These are phyloP conservation scores for Oxytorus armatus DNA, from an alignment of 2,888 invertebrate species.

Conservation along the genomic window DNA sequence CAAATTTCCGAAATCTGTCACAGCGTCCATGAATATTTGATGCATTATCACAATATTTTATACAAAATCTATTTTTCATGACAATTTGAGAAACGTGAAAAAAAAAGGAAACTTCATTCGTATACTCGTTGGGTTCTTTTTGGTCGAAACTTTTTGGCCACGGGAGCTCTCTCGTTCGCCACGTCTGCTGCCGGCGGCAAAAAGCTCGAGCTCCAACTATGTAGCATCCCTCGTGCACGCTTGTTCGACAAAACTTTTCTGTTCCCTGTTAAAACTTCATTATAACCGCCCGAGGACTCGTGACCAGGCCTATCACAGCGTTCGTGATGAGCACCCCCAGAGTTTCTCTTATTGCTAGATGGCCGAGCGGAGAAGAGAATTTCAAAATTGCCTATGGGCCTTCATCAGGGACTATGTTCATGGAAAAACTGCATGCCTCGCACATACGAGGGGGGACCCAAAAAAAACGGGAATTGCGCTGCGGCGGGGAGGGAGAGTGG, in stretches of 20 bases:
- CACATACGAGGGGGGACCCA: background rate
- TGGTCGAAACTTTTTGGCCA: slow-evolving; percentile 13
- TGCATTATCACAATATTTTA: background rate
- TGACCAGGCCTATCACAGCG: slow-evolving; percentile 54
- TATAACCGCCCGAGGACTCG: slow-evolving; percentile 64
- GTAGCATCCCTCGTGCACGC: slow-evolving; percentile 13
- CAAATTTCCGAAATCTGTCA: background rate
- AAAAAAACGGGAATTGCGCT: too few relatives aligned
- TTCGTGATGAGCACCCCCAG: slow-evolving; percentile 22
- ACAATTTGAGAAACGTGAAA: background rate
- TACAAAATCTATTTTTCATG: background rate
- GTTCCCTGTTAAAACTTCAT: slow-evolving; percentile 62
- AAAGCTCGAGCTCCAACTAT: background rate
- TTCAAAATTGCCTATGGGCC: slow-evolving; percentile 30
- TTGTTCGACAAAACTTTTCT: slow-evolving; percentile 60
- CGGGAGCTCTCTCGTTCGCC: background rate
- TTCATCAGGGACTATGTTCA: background rate
- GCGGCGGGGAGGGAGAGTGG: too few relatives aligned
- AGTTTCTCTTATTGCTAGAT: slow-evolving; percentile 39
- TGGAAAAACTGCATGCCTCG: slow-evolving; percentile 2
- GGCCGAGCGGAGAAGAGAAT: background rate
- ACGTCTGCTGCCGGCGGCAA: background rate
- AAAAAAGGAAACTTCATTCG: slow-evolving; percentile 6
- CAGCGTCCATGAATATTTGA: background rate
- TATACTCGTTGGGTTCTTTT: slow-evolving; percentile 18